Evolutionary conservation across 2,888 invertebrate species (phyloP).

Genomic region (Agrotis ipsilon): DNA sequence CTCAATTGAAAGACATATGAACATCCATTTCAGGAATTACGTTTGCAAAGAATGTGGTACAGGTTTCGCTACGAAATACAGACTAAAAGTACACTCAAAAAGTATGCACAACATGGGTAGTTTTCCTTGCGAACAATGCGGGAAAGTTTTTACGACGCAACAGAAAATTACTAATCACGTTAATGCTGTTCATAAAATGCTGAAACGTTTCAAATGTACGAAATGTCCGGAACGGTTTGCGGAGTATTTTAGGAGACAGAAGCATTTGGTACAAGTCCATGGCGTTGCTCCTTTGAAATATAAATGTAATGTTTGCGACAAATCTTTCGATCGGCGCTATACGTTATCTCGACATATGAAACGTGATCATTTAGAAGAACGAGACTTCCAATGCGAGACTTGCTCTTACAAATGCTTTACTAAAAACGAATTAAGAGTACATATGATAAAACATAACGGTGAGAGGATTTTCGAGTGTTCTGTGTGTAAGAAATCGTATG

Average conservation of each 20-base stretch:
- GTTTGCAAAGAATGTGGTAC: slow-evolving; percentile 84
- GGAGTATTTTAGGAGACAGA: slow-evolving; percentile 81
- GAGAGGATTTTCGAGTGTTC: slow-evolving; percentile 80
- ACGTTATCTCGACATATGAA: slow-evolving; percentile 82
- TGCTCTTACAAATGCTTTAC: slow-evolving; percentile 80
- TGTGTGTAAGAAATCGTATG: slow-evolving; percentile 84
- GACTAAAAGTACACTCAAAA: slow-evolving; percentile 80
- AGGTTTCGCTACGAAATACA: slow-evolving; percentile 82
- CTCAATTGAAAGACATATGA: slow-evolving; percentile 85
- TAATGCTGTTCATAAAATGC: slow-evolving; percentile 77
- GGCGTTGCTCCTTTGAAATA: slow-evolving; percentile 78
- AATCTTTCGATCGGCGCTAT: slow-evolving; percentile 74
- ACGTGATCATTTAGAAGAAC: slow-evolving; percentile 79
- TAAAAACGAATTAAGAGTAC: slow-evolving; percentile 78
- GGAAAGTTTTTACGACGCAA: slow-evolving; percentile 76
- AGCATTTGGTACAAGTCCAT: slow-evolving; percentile 80
- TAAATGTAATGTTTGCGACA: slow-evolving; percentile 82
- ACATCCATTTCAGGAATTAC: slow-evolving; percentile 83
- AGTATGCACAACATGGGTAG: slow-evolving; percentile 77
- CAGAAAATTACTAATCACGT: slow-evolving; percentile 81
- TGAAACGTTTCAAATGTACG: slow-evolving; percentile 81
- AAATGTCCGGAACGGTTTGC: slow-evolving; percentile 81
- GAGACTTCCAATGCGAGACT: slow-evolving; percentile 71
- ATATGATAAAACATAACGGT: slow-evolving; percentile 81
- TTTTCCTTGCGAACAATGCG: slow-evolving; percentile 79